phyloP scores from a whole-genome alignment of 1,140 invertebrate genomes.

The Caenorhabditis remanei region DNA sequence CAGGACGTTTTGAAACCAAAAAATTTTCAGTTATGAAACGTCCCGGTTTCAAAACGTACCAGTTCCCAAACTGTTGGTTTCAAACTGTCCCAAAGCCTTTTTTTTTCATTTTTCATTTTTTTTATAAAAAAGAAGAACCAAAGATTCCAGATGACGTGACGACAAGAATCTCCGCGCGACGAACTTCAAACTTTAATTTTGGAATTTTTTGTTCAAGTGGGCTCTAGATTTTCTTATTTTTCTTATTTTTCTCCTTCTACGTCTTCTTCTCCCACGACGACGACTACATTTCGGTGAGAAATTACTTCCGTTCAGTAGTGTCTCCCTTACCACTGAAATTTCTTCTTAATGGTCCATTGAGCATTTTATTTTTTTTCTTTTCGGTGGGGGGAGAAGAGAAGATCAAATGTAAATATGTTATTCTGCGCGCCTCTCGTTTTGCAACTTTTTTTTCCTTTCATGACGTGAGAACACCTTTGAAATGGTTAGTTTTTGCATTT shows the following conservation, averaged over 20 bases:
- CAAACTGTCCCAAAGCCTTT: too few species aligned
- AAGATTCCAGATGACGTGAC: slow-evolving; percentile 3
- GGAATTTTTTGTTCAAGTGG: not conserved
- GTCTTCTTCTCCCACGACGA: not conserved
- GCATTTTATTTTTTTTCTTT: too few species aligned
- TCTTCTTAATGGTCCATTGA: not conserved
- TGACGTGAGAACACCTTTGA: not conserved
- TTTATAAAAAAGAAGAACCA: not conserved
- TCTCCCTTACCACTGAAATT: not conserved
- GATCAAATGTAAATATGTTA: too few species aligned
- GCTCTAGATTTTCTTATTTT: not conserved
- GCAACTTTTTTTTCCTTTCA: not conserved
- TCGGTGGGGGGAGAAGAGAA: too few species aligned
- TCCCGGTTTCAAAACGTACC: too few species aligned
- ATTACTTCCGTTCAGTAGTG: not conserved
- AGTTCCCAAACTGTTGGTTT: too few species aligned
- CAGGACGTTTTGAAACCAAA: too few species aligned
- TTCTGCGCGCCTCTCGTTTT: too few species aligned
- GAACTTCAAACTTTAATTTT: not conserved
- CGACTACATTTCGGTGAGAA: not conserved
- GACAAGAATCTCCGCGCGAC: too few species aligned
- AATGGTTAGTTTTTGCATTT: slow-evolving; percentile 9
- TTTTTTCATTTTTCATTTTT: too few species aligned
- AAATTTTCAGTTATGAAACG: too few species aligned
- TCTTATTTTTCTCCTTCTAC: not conserved